These are phyloP conservation scores for Trichopoda pennipes DNA, from an alignment of 2,888 invertebrate species.

Conservation along the genomic window DNA sequence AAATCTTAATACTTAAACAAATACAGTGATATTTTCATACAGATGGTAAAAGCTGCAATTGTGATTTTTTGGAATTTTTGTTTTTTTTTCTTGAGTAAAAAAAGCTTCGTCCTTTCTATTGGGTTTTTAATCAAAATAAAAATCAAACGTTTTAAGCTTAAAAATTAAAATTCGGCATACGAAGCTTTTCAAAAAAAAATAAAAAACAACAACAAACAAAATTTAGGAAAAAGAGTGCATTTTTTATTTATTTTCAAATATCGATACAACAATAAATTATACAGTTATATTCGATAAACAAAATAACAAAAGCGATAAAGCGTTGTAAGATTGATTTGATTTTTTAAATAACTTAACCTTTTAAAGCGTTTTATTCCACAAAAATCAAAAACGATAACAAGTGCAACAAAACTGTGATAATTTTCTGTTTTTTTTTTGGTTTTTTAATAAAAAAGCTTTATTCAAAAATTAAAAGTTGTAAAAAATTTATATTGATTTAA, in stretches of 20 bases:
- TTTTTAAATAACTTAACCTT: slow-evolving; percentile 64
- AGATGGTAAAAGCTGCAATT: background rate
- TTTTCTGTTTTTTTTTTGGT: slow-evolving; percentile 18
- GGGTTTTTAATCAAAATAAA: slow-evolving; percentile 1
- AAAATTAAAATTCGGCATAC: slow-evolving; percentile 29
- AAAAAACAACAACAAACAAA: background rate
- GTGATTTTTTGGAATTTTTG: background rate
- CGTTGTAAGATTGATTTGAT: slow-evolving; percentile 25
- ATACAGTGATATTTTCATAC: background rate
- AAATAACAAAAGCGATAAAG: slow-evolving; percentile 24
- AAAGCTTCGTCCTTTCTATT: slow-evolving; percentile 6
- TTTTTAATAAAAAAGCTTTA: slow-evolving; percentile 67
- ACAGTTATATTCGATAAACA: slow-evolving; percentile 4
- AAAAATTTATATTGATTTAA: slow-evolving; percentile 10
- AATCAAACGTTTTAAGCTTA: slow-evolving; percentile 14
- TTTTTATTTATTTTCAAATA: slow-evolving; percentile 10
- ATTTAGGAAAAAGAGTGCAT: slow-evolving; percentile 32
- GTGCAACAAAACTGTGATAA: slow-evolving; percentile 68
- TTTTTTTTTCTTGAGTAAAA: background rate
- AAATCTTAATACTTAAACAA: background rate
- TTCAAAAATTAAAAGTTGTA: slow-evolving; percentile 52
- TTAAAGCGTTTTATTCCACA: slow-evolving; percentile 61
- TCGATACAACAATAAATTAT: background rate
- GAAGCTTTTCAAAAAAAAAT: slow-evolving; percentile 25
- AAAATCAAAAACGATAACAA: slow-evolving; percentile 65